Conservation (phyloP, 2,888 invertebrate genomes). For the Drosophila algonquin region DNA sequence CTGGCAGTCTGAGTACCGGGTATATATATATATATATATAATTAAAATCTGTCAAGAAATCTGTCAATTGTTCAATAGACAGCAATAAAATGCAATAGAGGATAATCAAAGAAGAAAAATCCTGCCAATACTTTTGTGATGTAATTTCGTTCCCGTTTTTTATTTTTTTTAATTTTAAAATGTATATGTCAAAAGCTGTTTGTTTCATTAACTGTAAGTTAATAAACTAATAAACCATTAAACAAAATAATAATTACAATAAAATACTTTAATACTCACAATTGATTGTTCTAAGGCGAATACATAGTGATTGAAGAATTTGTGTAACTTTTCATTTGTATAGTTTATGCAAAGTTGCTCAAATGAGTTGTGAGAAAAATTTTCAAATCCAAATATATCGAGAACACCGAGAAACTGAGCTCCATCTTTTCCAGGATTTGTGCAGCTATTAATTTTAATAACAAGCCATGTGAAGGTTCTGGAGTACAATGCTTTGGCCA, state of each 20-base stretch:
- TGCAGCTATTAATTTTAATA: conserved; percentile 95
- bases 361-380: conserved; percentile 94
- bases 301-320: conserved; percentile 98
- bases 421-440: conserved; percentile 93
- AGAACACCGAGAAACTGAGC: conserved; percentile 92
- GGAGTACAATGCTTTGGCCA: conserved; percentile 96
- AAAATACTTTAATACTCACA: conserved; percentile 86
- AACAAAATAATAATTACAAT: background rate
- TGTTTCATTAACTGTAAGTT: background rate
- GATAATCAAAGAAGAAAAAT: no score
- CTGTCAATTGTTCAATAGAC: no score
- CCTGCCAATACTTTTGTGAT: no score
- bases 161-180: no score
- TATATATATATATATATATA: no score
- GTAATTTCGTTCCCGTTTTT: no score
- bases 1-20: no score
- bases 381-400: conserved; percentile 97
- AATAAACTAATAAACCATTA: background rate
- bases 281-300: conserved; percentile 97
- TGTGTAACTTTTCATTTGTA: conserved; percentile 96
- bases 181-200: no score
- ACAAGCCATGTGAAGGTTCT: conserved; percentile 96
- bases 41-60: no score
- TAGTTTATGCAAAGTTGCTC: conserved; percentile 97
- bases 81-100: no score